Base-by-base conservation (phyloP, 2,888 invertebrate species). In the Apodemia hepburni region DNA sequence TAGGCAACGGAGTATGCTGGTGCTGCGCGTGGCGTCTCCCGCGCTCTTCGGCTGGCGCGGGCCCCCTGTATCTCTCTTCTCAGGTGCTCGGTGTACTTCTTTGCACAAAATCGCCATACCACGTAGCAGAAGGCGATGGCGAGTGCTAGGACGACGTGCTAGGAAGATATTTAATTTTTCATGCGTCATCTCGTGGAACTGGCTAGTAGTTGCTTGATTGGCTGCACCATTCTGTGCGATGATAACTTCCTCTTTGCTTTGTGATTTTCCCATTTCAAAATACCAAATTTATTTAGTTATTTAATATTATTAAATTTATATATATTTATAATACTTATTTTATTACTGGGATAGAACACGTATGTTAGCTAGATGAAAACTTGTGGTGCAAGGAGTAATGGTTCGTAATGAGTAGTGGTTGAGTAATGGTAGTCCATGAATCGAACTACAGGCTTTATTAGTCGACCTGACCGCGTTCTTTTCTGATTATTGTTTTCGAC, bases 61-160 rank as follows among this genome's bases (percentile, higher is more conserved):
- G 58, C 15, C 29, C 33, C 58, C 33, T 58, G 38, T 35, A 58
- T 38, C 17, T 62, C 58, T 17, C 58, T 42, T 27, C 62, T 58
- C 45, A 62, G 62, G 58, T 27, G 58, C 29, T 62, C 27, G 17
- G 62, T 58, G 33, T 62, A 62, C 29, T 27, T 58, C 38, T 42
- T 38, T 58, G 22, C 54, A 22, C 61, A 57, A 38, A 35, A 54
- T 35, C 18, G 51, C 61, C 57, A 38, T 17, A 54, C 5, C 9
- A 54, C 38, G 15, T 15, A 33, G 22, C 7, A 54, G 54, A 54
- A 17, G 12, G 17, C 27, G 54, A 29, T 22, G 57, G 2, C 6
- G 35, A 54, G 18, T 35, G 51, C 22, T 7, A 35, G 12, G 54
- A 54, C 22, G 42, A 61, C 57, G 29, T 57, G n/a, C 15, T 49